Conservation (phyloP, 2,113 vertebrate genomes). For the Chionis minor region DNA sequence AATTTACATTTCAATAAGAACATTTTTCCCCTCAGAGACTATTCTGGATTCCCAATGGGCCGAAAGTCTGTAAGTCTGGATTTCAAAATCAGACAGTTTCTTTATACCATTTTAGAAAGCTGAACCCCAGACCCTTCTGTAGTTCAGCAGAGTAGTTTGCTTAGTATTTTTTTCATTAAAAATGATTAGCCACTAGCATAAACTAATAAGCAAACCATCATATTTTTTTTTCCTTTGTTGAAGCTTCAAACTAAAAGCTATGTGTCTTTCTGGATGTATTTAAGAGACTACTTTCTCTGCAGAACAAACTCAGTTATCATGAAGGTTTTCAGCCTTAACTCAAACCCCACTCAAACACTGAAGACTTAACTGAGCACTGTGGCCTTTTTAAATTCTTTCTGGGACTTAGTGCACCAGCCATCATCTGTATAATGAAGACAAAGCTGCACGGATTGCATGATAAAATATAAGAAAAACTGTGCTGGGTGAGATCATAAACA, state of each 20-base stretch:
- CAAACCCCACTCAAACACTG: not conserved
- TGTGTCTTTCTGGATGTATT: not conserved
- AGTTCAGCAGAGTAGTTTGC: not conserved
- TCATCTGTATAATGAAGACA: not conserved
- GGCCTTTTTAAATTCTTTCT: not conserved
- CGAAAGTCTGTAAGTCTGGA: not conserved
- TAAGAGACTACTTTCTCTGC: not conserved
- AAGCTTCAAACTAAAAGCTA: not conserved
- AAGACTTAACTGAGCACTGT: not conserved
- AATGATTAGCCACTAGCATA: not conserved
- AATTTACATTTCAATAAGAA: not conserved
- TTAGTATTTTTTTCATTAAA: not conserved
- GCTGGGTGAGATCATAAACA: not conserved
- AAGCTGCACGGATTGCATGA: not conserved
- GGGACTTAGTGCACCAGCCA: not conserved
- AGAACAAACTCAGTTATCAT: not conserved
- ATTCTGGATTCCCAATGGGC: not conserved
- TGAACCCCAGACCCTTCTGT: not conserved
- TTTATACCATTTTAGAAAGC: not conserved
- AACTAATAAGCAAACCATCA: not conserved
- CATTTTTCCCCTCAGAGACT: not conserved
- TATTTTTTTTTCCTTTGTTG: not conserved
- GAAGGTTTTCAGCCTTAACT: not conserved
- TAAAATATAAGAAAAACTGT: not conserved
- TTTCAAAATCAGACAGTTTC: not conserved